Percentiles rank a stretch among this genome's conserved stretches.
phyloP scores from a whole-genome alignment of 2,113 vertebrate species.

The Notothenia rossii region DNA sequence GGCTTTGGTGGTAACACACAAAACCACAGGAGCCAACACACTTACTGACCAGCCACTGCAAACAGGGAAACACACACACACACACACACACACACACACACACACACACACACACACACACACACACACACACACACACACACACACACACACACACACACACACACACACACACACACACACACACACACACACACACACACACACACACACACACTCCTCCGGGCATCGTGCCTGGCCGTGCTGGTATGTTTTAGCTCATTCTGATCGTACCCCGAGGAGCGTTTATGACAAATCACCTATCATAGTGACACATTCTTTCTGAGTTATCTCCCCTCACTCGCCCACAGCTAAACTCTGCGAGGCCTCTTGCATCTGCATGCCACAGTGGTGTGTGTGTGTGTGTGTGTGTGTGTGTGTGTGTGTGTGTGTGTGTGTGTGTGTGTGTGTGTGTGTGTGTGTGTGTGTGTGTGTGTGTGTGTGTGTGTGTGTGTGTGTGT shows the following conservation, averaged over 20 bases:
- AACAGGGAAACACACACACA: neutral
- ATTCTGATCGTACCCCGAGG: conserved; percentile 32
- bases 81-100: neutral
- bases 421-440: conserved; percentile 10
- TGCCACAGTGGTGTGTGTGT: conserved; percentile 7
- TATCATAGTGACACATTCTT: conserved; percentile 52
- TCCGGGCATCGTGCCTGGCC: conserved; percentile 37
- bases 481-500: conserved; percentile 9
- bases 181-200: conserved; percentile 19
- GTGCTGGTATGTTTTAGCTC: conserved; percentile 37
- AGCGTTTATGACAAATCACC: conserved; percentile 60
- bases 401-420: conserved; percentile 16
- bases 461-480: conserved; percentile 9
- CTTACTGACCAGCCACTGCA: conserved; percentile 21
- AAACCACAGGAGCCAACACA: conserved; percentile 43
- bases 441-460: neutral
- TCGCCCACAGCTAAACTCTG: conserved; percentile 38
- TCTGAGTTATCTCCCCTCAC: conserved; percentile 51
- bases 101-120: neutral
- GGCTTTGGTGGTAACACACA: conserved; percentile 54
- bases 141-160: no score
- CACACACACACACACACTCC: conserved; percentile 18
- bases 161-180: no score
- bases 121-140: conserved; percentile 2
- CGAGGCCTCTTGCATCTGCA: conserved; percentile 46